Conservation (phyloP, 2,797 vertebrate genomes). For the Rhinogobio ventralis region DNA sequence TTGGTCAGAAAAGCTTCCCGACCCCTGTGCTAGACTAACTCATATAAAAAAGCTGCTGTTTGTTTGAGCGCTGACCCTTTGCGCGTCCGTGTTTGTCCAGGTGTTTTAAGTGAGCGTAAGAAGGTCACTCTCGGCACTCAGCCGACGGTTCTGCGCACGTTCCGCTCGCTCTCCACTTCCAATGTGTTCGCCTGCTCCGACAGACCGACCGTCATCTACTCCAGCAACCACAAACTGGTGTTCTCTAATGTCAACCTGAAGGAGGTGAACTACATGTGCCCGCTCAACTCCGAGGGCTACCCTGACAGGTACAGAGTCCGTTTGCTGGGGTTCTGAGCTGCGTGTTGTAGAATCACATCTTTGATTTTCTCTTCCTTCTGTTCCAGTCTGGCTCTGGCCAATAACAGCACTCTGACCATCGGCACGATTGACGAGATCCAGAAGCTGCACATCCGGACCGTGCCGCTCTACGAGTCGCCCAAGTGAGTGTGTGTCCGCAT, state of each 20-base stretch:
- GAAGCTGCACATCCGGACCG: conserved; percentile 97
- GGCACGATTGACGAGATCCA: conserved; percentile 99
- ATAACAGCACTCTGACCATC: conserved; percentile 98
- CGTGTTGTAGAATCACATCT: neutral
- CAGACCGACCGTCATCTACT: conserved; percentile 98
- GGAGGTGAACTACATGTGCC: conserved; percentile 99
- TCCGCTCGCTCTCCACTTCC: conserved; percentile 96
- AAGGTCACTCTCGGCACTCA: conserved; percentile 98
- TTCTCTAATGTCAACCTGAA: conserved; percentile 99
- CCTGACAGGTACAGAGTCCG: conserved; percentile 87
- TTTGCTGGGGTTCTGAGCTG: neutral
- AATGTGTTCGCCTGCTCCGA: conserved; percentile 99
- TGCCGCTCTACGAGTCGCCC: conserved; percentile 95
- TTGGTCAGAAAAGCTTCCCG: too few relatives aligned
- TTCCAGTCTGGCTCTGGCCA: conserved; percentile 91
- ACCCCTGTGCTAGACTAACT: too few relatives aligned
- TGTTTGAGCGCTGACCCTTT: neutral
- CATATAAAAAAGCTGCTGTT: too few relatives aligned
- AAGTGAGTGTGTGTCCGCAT: conserved; percentile 79
- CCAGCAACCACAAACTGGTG: conserved; percentile 98
- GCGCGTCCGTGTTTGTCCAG: conserved; percentile 67
- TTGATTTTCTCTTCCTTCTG: neutral
- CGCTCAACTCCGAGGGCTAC: conserved; percentile 97
- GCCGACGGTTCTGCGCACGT: conserved; percentile 95
- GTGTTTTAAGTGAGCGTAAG: conserved; percentile 92